These are phyloP conservation scores for Distichodus sexfasciatus DNA, from an alignment of 2,797 vertebrate species.

Conservation along the genomic window DNA sequence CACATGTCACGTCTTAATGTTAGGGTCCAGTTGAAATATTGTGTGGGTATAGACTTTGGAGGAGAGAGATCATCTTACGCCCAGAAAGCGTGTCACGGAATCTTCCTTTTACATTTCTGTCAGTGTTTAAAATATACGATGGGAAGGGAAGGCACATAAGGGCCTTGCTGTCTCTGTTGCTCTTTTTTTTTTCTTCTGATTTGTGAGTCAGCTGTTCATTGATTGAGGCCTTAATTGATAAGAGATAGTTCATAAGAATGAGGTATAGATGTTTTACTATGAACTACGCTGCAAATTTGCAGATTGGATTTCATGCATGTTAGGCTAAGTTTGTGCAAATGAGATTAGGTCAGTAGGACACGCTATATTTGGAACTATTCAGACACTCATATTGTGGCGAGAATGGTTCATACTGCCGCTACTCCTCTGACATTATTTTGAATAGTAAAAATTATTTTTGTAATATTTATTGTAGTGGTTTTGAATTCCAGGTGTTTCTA, in stretches of 20 bases:
- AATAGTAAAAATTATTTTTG: no score
- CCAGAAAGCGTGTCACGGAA: neutral
- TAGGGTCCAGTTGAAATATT: neutral
- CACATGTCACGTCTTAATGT: neutral
- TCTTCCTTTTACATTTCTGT: no score
- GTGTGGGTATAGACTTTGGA: neutral
- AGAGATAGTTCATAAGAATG: neutral
- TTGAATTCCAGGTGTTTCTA: neutral
- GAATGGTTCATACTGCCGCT: neutral
- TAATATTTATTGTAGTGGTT: neutral
- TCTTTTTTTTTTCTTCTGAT: neutral
- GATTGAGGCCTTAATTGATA: neutral
- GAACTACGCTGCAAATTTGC: neutral
- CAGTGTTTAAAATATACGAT: neutral
- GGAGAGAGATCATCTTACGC: neutral
- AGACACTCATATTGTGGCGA: neutral
- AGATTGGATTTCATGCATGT: conserved; percentile 1
- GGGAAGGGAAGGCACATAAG: neutral
- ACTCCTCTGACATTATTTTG: neutral
- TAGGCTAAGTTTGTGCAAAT: conserved; percentile 12
- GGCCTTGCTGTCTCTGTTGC: conserved; percentile 20
- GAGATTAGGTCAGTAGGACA: conserved; percentile 31
- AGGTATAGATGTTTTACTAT: neutral
- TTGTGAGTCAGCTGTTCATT: neutral
- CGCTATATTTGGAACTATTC: conserved; percentile 14